phyloP scores from a whole-genome alignment of 1,140 invertebrate species.

The Drosophila lowei region DNA sequence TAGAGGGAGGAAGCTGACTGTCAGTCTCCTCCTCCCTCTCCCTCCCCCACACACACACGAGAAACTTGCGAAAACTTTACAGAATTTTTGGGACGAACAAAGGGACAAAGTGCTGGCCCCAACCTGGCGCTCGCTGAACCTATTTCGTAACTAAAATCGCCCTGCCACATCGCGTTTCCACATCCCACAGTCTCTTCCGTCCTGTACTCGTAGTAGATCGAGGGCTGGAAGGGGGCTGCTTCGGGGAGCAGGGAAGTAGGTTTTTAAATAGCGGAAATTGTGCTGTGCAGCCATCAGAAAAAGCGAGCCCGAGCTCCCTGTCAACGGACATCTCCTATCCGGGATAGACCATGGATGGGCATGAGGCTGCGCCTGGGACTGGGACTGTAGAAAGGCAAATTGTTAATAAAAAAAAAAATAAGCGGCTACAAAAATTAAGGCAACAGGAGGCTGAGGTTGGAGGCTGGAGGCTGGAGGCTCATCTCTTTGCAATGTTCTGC shows the following conservation, averaged over 20 bases:
- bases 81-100: conserved; percentile 30
- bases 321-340: conserved; percentile 7
- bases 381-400: conserved; percentile 50
- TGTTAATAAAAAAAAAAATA: conserved; percentile 67
- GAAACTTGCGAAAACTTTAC: conserved; percentile 23
- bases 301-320: conserved; percentile 48
- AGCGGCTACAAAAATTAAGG: conserved; percentile 30
- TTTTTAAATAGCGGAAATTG: conserved; percentile 81
- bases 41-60: neutral
- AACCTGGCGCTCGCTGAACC: conserved; percentile 12
- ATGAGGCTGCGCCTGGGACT: conserved; percentile 10
- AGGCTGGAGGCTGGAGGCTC: too few relatives aligned
- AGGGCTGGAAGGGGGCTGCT: too few relatives aligned
- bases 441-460: too few relatives aligned
- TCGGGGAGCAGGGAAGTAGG: conserved; percentile 46
- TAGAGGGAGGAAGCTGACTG: too few relatives aligned
- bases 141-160: conserved; percentile 50
- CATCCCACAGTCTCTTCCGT: conserved; percentile 5
- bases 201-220: conserved; percentile 6
- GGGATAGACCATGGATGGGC: conserved; percentile 30
- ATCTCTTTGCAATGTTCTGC: too few relatives aligned
- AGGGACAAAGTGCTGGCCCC: neutral
- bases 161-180: neutral
- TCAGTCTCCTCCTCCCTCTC: too few relatives aligned
- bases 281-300: conserved; percentile 75